Evolutionary conservation across 2,797 vertebrate genomes (phyloP), one percentile per base, ranked within the genome.

Genomic region (Eulemur coronatus): DNA sequence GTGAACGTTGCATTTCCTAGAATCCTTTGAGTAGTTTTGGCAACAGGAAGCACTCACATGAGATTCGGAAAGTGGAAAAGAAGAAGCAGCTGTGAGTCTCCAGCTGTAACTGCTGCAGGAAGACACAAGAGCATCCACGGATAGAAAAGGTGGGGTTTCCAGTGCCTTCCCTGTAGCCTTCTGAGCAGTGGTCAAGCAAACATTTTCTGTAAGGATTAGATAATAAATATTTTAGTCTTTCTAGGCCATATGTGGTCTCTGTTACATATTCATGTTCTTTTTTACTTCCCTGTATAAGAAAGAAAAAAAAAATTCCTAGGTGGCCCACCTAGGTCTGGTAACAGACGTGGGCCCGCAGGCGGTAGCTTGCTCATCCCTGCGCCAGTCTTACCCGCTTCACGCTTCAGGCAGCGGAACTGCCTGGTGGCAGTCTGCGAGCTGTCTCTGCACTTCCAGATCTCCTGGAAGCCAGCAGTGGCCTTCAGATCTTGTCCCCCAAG

Each of bases 171-270:
- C 46, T 30, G 12, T 5, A 20, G 33, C 43, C 26, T 93, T 80
- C 43, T 55, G 30, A 65, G 26, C 11, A 65, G 55, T 0, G 5
- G 2, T 26, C 6, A 28, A 94, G 11, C 18, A 69, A 80, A 30
- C 2, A 59, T 70, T 22, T 73, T 30, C 73, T 48, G 9, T 46
- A 28, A 92, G 28, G 28, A 33, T 43, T 24, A 79, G 26, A 18
- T 75, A 73, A 75, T 59, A 84, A n/a, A 67, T 78, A 85, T 63
- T 81, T 91, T 63, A 79, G 59, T 17, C 15, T 88, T 97, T 43
- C 48, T 20, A 82, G 50, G n/a, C 8, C 14, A 50, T 35, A 24
- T 30, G 38, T 81, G 15, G 7, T 63, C 28, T 67, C 78, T 26
- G 4, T 81, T 81, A 78, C 4, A 55, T 69, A 65, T 38, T 35